Evolutionary conservation across 2,113 vertebrate species (phyloP).

Genomic region (Heterocephalus glaber): DNA sequence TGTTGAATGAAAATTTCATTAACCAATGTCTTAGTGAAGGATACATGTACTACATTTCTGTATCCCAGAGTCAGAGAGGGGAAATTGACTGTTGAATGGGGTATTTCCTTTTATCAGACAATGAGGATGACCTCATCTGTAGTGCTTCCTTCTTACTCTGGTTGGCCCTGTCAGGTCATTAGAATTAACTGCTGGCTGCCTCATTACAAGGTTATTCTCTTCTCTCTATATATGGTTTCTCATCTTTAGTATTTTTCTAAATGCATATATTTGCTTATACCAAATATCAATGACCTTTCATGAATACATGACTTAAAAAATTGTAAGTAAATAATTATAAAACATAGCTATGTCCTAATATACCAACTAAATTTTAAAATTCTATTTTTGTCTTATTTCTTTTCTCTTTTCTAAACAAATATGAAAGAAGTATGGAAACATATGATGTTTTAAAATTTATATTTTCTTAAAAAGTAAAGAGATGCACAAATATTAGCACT

Average conservation of each 20-base stretch:
- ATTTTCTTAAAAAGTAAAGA: slow-evolving; percentile 38
- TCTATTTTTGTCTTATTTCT: background rate
- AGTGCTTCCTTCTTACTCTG: background rate
- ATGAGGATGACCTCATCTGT: background rate
- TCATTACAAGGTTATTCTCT: background rate
- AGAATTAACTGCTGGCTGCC: background rate
- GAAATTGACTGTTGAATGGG: background rate
- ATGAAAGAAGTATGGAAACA: background rate
- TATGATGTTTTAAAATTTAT: background rate
- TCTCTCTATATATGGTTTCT: background rate
- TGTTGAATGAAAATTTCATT: background rate
- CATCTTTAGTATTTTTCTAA: background rate
- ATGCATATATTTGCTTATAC: background rate
- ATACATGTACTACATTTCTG: background rate
- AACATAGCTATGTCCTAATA: background rate
- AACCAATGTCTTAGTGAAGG: background rate
- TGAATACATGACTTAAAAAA: background rate
- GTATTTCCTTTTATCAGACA: background rate
- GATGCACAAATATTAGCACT: background rate
- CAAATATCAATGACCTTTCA: background rate
- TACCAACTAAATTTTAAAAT: background rate
- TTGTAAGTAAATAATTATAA: background rate
- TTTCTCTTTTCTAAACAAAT: background rate
- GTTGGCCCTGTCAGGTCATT: background rate
- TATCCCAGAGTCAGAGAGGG: background rate